These are phyloP conservation scores for Nasonia oneida DNA, from an alignment of 2,888 invertebrate genomes.

Conservation along the genomic window DNA sequence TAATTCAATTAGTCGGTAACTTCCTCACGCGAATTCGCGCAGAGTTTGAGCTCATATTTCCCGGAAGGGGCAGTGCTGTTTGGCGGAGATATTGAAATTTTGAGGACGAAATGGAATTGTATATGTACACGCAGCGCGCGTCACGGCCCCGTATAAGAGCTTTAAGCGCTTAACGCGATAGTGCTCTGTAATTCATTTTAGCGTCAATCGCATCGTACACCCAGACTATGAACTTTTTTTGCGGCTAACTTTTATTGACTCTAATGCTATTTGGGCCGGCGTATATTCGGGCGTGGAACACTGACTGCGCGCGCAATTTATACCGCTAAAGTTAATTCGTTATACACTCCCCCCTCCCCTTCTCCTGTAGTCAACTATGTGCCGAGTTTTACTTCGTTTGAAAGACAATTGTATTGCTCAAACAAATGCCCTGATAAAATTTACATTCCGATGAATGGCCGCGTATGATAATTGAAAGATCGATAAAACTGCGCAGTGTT, in stretches of 20 bases:
- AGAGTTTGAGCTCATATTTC: neutral
- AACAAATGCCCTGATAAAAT: neutral
- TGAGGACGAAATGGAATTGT: neutral
- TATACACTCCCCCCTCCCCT: no score
- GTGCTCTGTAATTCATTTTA: no score
- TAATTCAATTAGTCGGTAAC: conserved; percentile 54
- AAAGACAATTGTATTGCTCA: neutral
- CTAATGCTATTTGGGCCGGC: no score
- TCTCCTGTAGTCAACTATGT: no score
- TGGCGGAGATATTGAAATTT: conserved; percentile 5
- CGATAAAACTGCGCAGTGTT: neutral
- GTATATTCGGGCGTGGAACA: no score
- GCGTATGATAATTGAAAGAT: neutral
- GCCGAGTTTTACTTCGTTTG: neutral
- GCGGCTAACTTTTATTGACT: no score
- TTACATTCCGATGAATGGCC: neutral
- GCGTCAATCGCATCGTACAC: no score
- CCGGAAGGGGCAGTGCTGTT: neutral
- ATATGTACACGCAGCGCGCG: neutral
- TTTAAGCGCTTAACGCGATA: no score
- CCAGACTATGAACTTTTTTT: no score
- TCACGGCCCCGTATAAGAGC: no score
- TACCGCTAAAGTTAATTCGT: no score
- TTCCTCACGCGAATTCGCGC: conserved; percentile 11
- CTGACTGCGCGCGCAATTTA: no score